Conservation (phyloP, 2,888 invertebrate species). For the Gari tellinella region DNA sequence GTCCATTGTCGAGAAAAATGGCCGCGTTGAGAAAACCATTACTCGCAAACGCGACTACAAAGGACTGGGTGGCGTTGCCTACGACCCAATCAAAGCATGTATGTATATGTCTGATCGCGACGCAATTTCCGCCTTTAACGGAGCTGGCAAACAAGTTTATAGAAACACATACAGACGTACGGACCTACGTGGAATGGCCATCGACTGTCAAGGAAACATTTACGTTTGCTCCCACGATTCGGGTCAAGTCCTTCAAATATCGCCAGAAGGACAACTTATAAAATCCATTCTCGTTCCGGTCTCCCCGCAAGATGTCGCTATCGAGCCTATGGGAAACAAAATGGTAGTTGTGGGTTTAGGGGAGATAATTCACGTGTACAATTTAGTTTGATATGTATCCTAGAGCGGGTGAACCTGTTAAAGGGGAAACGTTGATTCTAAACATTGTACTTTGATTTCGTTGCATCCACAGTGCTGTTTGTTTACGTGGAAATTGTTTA, state of each 20-base stretch:
- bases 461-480: too few relatives aligned
- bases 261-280: slow-evolving; percentile 47
- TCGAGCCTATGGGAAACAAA: slow-evolving; percentile 62
- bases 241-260: slow-evolving; percentile 56
- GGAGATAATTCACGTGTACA: slow-evolving; percentile 51
- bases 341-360: slow-evolving; percentile 57
- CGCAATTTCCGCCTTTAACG: slow-evolving; percentile 48
- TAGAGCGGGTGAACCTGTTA: too few relatives aligned
- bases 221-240: slow-evolving; percentile 63
- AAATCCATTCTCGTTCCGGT: slow-evolving; percentile 60
- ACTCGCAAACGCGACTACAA: slow-evolving; percentile 59
- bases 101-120: slow-evolving; percentile 61
- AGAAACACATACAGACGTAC: slow-evolving; percentile 55
- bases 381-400: slow-evolving; percentile 27
- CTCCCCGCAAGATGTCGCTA: slow-evolving; percentile 62
- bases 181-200: slow-evolving; percentile 56
- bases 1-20: slow-evolving; percentile 52
- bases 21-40: slow-evolving; percentile 54
- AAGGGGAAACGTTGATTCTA: too few relatives aligned
- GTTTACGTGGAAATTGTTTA: too few relatives aligned
- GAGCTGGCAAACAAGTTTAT: slow-evolving; percentile 55
- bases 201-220: slow-evolving; percentile 57
- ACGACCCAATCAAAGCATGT: slow-evolving; percentile 52
- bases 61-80: slow-evolving; percentile 60
- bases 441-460: too few relatives aligned